Base-by-base conservation (phyloP, 2,888 invertebrate species). In the Uloborus plumipes region DNA sequence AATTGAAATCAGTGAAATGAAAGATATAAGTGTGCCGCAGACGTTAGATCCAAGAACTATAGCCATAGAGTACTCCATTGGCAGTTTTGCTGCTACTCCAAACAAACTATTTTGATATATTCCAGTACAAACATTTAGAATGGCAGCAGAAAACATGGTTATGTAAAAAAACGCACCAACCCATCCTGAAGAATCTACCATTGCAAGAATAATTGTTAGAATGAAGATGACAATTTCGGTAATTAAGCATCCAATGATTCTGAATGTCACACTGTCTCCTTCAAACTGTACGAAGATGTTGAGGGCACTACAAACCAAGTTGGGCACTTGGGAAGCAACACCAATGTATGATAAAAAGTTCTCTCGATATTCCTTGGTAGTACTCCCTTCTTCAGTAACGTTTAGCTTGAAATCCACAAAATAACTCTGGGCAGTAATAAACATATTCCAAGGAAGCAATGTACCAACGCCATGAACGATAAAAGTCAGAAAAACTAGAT, bases 361-460 rank as follows among this genome's bases (percentile, higher is more conserved):
- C 0, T 90, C 90, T 0, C 92, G 91, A 88, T 94, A 94, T 0
- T 90, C 84, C 39, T 74, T 18, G 31, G 50, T 14, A 47, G 18
- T 11, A 49, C 66, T 18, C 9, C 22, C 71, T 18, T 59, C 39
- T 15, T n/a, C 26, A 55, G 31, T 62, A 31, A 70, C 58, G 3
- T 62, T 85, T 22, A 85, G 53, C 62, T 85, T 85, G 49, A 76
- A 85, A 20, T 85, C 79, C 7, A 65, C 64, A 66, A 84, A 85
- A 70, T 85, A 85, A 83, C 84, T 53, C 15, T 94, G 94, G 50
- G 98, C 97, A 84, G 95, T 99, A 88, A 99, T 98, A 89, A 99
- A 98, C 97, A 98, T 98, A 90, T 99, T 99, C 99, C 99, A 99
- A 15, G 98, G 96, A 91, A 97, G 96, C 83, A 95, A 91, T 0